A percentile compares a stretch with the other conserved stretches of the same genome.
phyloP scores from a whole-genome alignment of 2,797 vertebrate species.

The Podarcis siculus region DNA sequence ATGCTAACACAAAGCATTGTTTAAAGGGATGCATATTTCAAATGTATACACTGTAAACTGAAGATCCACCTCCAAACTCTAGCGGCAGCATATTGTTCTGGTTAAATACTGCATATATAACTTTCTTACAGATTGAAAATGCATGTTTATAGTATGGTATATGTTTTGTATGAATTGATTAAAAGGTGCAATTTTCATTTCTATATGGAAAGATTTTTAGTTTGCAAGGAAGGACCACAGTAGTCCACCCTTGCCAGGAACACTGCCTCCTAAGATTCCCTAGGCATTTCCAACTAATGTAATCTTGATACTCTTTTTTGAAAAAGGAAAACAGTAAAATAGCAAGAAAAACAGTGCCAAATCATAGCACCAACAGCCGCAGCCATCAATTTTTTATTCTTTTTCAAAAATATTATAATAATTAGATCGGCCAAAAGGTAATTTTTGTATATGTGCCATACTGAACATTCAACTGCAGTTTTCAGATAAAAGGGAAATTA shows the following conservation, averaged over 20 bases:
- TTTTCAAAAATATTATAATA: slow-evolving; percentile 55
- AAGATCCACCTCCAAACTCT: slow-evolving; percentile 77
- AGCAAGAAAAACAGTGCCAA: slow-evolving; percentile 74
- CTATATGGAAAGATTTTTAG: slow-evolving; percentile 70
- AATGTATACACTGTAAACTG: slow-evolving; percentile 84
- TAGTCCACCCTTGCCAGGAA: slow-evolving; percentile 66
- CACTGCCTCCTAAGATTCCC: slow-evolving; percentile 68
- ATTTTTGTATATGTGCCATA: slow-evolving; percentile 76
- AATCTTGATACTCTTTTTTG: slow-evolving; percentile 54
- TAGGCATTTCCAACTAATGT: slow-evolving; percentile 69
- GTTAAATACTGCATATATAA: slow-evolving; percentile 83
- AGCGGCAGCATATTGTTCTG: slow-evolving; percentile 76
- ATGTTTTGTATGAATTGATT: slow-evolving; percentile 74
- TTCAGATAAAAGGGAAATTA: slow-evolving; percentile 75
- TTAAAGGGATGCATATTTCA: slow-evolving; percentile 82
- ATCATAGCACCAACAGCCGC: slow-evolving; percentile 74
- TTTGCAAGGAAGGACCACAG: slow-evolving; percentile 70
- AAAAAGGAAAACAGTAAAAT: slow-evolving; percentile 62
- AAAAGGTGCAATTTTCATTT: slow-evolving; percentile 73
- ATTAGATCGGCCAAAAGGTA: slow-evolving; percentile 70
- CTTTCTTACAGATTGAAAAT: slow-evolving; percentile 78
- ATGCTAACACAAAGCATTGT: slow-evolving; percentile 84
- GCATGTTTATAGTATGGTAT: slow-evolving; percentile 75
- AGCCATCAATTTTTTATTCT: slow-evolving; percentile 72
- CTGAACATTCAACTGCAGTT: slow-evolving; percentile 76